Evolutionary conservation across 2,888 invertebrate species (phyloP).

Genomic region (Dermolepida albohirtum): DNA sequence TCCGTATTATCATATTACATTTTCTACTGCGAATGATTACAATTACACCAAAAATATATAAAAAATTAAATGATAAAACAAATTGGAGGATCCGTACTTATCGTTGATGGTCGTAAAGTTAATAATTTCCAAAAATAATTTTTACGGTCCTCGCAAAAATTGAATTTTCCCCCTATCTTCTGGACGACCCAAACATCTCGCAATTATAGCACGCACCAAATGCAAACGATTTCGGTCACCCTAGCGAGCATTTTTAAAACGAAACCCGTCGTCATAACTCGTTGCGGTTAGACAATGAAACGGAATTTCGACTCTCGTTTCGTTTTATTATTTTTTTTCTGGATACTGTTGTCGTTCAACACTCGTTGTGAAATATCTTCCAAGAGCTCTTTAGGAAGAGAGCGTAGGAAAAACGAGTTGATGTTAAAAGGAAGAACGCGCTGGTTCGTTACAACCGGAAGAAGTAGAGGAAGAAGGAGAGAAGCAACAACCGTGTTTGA

Average conservation of each 20-base stretch:
- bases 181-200: not conserved
- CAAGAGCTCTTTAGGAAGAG: no score
- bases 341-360: not conserved
- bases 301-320: slow-evolving; percentile 12
- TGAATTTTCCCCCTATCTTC: not conserved
- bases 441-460: not conserved
- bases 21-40: no score
- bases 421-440: not conserved
- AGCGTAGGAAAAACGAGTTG: no score
- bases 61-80: not conserved
- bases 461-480: not conserved
- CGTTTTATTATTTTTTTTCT: slow-evolving; percentile 13
- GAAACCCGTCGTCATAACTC: slow-evolving; percentile 1
- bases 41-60: not conserved
- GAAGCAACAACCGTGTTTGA: slow-evolving; percentile 12
- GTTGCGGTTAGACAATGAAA: slow-evolving; percentile 28
- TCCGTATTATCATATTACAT: no score
- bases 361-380: slow-evolving; percentile 3
- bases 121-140: slow-evolving; percentile 20
- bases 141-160: slow-evolving; percentile 8
- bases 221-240: slow-evolving; percentile 4
- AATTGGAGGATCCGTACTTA: slow-evolving; percentile 18
- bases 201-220: slow-evolving; percentile 5
- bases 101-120: slow-evolving; percentile 20
- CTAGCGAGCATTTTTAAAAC: slow-evolving; percentile 16